Percentiles rank a stretch among this genome's conserved stretches.
Conservation (phyloP, 1,140 invertebrate species). For the Mactra quadrangularis region DNA sequence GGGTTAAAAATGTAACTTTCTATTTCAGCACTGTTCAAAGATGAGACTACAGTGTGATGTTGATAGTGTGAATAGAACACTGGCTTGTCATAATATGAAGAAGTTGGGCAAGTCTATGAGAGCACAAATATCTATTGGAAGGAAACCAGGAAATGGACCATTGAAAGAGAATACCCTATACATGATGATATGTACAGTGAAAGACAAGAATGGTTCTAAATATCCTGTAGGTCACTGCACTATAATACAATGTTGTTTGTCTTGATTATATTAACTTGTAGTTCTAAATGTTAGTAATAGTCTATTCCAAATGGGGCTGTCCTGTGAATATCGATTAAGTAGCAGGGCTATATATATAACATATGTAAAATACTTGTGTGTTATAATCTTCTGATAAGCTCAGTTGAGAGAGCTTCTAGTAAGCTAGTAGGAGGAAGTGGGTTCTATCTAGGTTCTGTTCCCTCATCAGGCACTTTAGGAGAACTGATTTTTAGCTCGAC, state of each 20-base stretch:
- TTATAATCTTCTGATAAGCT: no score
- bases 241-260: no score
- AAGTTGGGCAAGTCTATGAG: constrained; percentile 66
- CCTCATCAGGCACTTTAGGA: no score
- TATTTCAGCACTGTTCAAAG: not conserved
- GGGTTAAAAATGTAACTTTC: no score
- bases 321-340: no score
- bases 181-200: constrained; percentile 78
- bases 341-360: no score
- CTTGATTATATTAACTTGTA: not conserved
- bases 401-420: no score
- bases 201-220: constrained; percentile 78
- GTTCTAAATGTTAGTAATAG: not conserved
- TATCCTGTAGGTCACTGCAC: constrained; percentile 68
- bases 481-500: no score
- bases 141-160: constrained; percentile 63
- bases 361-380: no score
- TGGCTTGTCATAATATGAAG: constrained; percentile 75
- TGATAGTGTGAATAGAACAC: constrained; percentile 71
- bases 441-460: no score
- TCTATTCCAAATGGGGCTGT: no score
- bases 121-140: constrained; percentile 76
- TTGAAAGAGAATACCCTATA: constrained; percentile 69
- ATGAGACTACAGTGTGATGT: constrained; percentile 80
- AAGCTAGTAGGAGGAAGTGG: no score